Evolutionary conservation across 2,888 invertebrate species (phyloP).

Genomic region (Gymnoscelis rufifasciata): DNA sequence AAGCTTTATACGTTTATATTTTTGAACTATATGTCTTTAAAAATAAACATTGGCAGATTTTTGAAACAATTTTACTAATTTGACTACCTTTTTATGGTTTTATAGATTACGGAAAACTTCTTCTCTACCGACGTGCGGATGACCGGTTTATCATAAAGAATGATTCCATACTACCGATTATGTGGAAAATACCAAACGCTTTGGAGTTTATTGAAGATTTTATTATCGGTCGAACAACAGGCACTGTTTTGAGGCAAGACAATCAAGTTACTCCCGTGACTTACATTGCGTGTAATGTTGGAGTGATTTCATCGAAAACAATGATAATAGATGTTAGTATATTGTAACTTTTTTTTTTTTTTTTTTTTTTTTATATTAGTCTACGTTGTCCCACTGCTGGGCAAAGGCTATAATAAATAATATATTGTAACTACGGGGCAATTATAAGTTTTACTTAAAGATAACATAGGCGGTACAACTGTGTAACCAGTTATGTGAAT

Average conservation of each 20-base stretch:
- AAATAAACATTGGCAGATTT: no score
- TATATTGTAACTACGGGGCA: no score
- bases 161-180: conserved; percentile 74
- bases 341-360: neutral
- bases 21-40: no score
- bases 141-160: conserved; percentile 76
- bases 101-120: conserved; percentile 72
- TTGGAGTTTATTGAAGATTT: conserved; percentile 65
- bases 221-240: conserved; percentile 61
- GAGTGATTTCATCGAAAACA: conserved; percentile 54
- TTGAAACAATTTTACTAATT: no score
- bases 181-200: conserved; percentile 74
- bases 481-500: no score
- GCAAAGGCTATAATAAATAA: no score
- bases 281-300: conserved; percentile 68
- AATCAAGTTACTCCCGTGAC: conserved; percentile 69
- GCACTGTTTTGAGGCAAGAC: conserved; percentile 62
- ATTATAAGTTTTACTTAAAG: no score
- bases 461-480: no score
- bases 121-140: conserved; percentile 70
- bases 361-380: neutral
- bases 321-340: conserved; percentile 66
- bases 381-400: no score
- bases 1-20: no score
- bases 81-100: no score